Base-by-base conservation (phyloP, 2,797 vertebrate genomes). In the Remorina albescens region DNA sequence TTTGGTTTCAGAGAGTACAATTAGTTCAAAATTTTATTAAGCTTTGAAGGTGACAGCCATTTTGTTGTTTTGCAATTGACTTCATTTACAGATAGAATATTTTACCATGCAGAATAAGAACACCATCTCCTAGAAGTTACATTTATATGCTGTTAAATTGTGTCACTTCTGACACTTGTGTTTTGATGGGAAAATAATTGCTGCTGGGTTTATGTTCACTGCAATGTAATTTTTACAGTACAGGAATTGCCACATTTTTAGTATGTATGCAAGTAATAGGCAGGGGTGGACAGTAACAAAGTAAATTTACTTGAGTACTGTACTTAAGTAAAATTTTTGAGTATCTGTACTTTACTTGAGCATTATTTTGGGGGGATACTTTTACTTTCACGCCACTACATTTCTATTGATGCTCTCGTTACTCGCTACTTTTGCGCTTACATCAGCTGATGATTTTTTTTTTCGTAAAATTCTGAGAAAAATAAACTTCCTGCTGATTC, bases 21-120 rank as follows among this genome's bases (percentile, higher is more conserved):
- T 46, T 53, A 21, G 56, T 47, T 76, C 28, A 57, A 21, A 28
- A 21, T 59, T 60, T 18, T 64, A 59, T 53, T 32, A 60, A 49
- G 16, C 10, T 19, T 76, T 9, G 5, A n/a, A 28, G 19, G 9
- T 67, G 44, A 65, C n/a, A 53, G 42, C 26, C 12, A 8, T 30
- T 54, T 54, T 65, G 19, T 47, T n/a, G 34, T 70, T 67, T 46
- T 39, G 25, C 42, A 66, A 42, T 55, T 23, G 58, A 58, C 30
- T 53, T 63, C 46, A 57, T 66, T 71, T 46, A 44, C 26, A 37
- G 10, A 56, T 28, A 59, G 15, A 51, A n/a, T 71, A 47, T 53
- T 44, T 63, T 61, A 67, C 55, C 15, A 42, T 62, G 58, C 39
- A 37, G 56, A 21, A 39, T 15, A 46, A 77, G 25, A 47, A 50